Evolutionary conservation across 2,888 invertebrate genomes (phyloP).

Genomic region (Eumerus sabulonum): DNA sequence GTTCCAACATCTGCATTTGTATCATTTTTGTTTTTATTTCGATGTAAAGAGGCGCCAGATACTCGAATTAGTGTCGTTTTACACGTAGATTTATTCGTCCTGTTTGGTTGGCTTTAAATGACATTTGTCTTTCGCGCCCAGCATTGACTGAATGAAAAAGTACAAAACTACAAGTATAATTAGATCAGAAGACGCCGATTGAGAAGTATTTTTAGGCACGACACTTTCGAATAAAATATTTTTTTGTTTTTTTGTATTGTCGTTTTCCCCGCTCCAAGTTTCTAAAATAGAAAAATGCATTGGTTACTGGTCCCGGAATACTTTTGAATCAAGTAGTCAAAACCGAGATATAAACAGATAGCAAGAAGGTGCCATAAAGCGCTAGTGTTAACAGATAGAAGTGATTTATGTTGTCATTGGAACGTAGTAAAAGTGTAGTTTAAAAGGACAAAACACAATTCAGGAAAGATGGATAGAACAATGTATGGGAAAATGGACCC

Average conservation of each 20-base stretch:
- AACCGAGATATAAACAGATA: conserved; percentile 28
- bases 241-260: background rate
- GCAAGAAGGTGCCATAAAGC: conserved; percentile 31
- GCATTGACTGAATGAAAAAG: conserved; percentile 6
- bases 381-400: background rate
- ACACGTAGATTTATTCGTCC: conserved; percentile 30
- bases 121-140: conserved; percentile 30
- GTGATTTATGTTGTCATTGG: conserved; percentile 8
- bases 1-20: conserved; percentile 24
- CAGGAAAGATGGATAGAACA: conserved; percentile 87
- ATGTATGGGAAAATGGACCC: conserved; percentile 94
- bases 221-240: conserved; percentile 2
- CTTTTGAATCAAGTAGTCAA: conserved; percentile 26
- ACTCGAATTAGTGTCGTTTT: conserved; percentile 20
- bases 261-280: too few relatives aligned
- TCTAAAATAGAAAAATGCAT: conserved; percentile 36
- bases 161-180: background rate
- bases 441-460: conserved; percentile 15
- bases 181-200: conserved; percentile 32
- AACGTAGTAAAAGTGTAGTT: conserved; percentile 6
- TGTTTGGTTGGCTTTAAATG: conserved; percentile 20
- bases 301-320: conserved; percentile 17
- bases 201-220: conserved; percentile 32
- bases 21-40: conserved; percentile 9
- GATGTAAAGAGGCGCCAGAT: conserved; percentile 14